These are phyloP conservation scores for Erynnis tages DNA, from an alignment of 2,888 invertebrate species.

Conservation along the genomic window DNA sequence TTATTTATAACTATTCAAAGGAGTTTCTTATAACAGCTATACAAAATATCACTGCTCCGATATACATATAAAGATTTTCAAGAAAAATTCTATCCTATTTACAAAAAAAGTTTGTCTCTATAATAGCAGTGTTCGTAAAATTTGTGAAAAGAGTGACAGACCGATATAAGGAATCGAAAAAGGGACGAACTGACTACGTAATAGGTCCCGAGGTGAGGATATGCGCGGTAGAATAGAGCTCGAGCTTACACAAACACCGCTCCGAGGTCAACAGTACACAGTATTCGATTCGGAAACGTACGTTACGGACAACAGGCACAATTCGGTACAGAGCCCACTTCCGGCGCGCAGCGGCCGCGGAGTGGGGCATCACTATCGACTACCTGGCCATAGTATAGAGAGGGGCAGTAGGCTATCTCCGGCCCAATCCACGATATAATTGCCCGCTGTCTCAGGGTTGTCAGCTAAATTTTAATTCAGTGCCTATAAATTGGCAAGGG, in stretches of 20 bases:
- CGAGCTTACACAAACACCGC: conserved; percentile 39
- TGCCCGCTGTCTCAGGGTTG: too few relatives aligned
- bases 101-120: conserved; percentile 58
- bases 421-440: too few relatives aligned
- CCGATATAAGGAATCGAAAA: conserved; percentile 18
- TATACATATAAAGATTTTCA: conserved; percentile 60
- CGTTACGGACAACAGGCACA: conserved; percentile 52
- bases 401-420: too few relatives aligned
- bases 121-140: conserved; percentile 56
- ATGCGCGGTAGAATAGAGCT: conserved; percentile 40
- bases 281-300: conserved; percentile 27
- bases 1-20: conserved; percentile 31
- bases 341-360: conserved; percentile 46
- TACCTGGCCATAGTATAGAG: too few relatives aligned
- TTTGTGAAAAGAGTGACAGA: conserved; percentile 39
- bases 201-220: conserved; percentile 21
- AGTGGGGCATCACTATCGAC: conserved; percentile 60
- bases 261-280: conserved; percentile 27
- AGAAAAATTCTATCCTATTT: conserved; percentile 58
- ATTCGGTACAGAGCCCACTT: conserved; percentile 52
- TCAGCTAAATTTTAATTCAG: too few relatives aligned
- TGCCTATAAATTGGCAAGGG: too few relatives aligned
- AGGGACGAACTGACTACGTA: neutral
- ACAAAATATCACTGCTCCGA: conserved; percentile 76
- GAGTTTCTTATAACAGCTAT: conserved; percentile 58